Evolutionary conservation across 2,113 vertebrate genomes (phyloP), one percentile per base, ranked within the genome.

Genomic region (Benitochromis conjunctus): DNA sequence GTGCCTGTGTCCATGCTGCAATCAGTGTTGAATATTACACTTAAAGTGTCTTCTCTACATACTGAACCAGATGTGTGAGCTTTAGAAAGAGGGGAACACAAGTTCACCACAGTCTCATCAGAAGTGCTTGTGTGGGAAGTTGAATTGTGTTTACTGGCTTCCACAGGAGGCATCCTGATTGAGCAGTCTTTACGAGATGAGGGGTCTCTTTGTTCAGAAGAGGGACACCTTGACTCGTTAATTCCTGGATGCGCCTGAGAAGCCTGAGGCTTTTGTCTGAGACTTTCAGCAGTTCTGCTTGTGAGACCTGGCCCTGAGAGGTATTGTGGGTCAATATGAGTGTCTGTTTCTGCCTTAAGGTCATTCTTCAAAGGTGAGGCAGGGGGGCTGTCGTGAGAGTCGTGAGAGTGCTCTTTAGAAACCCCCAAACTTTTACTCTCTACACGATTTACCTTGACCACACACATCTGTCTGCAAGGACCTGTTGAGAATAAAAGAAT

Each of bases 401-500:
- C 80, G 78, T 74, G 77, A 7, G 88, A 60, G 2, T 60, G 31
- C 5, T 88, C 90, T 46, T 66, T 79, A 24, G 91, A 88, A 86
- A 90, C 79, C n/a, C 78, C 87, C 81, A 95, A 84, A 78, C 80
- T 64, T 79, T 95, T 92, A 76, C 94, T 94, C 88, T 96, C 92
- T 7, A 96, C 94, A n/a, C 96, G 90, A 82, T 96, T 97, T 55
- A 96, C 95, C 71, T 96, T 97, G 26, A 96, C 96, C 24, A 96
- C 95, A 90, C 96, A 96, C 92, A 96, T 95, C 91, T 96, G 96
- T 82, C 93, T 93, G 90, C 95, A 96, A 57, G 94, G 85, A 92
- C 93, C 95, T 95, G 94, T 89, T 57, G 56, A 81, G 29, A 77
- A 89, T 2, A 86, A 66, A 60, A 60, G 8, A n/a, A 79, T 19